phyloP scores from a whole-genome alignment of 2,113 vertebrate species.

The Passer montanus region DNA sequence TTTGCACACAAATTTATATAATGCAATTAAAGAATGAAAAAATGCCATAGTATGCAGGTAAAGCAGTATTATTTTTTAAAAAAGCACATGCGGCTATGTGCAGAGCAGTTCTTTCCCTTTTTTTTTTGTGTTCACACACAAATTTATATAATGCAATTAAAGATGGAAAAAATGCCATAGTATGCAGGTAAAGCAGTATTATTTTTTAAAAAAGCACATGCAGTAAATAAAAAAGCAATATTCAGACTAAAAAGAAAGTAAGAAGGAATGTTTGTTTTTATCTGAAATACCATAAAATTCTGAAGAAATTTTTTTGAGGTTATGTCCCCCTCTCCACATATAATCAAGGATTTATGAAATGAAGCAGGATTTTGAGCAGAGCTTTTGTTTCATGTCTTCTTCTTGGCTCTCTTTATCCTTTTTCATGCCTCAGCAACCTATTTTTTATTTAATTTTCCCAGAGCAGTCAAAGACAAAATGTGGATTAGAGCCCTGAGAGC shows the following conservation, averaged over 20 bases:
- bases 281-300: neutral
- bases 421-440: neutral
- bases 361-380: neutral
- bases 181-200: neutral
- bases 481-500: neutral
- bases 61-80: neutral
- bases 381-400: neutral
- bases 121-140: neutral
- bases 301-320: neutral
- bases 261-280: neutral
- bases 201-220: neutral
- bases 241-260: neutral
- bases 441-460: constrained; percentile 10
- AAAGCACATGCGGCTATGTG: neutral
- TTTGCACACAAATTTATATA: neutral
- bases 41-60: neutral
- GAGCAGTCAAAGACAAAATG: neutral
- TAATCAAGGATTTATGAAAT: neutral
- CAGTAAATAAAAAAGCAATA: neutral
- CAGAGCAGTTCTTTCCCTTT: neutral
- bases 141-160: no score
- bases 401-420: neutral
- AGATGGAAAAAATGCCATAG: no score
- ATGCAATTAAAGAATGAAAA: neutral
- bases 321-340: neutral